These are phyloP conservation scores for Xestobium rufovillosum DNA, from an alignment of 2,888 invertebrate species.

Conservation along the genomic window DNA sequence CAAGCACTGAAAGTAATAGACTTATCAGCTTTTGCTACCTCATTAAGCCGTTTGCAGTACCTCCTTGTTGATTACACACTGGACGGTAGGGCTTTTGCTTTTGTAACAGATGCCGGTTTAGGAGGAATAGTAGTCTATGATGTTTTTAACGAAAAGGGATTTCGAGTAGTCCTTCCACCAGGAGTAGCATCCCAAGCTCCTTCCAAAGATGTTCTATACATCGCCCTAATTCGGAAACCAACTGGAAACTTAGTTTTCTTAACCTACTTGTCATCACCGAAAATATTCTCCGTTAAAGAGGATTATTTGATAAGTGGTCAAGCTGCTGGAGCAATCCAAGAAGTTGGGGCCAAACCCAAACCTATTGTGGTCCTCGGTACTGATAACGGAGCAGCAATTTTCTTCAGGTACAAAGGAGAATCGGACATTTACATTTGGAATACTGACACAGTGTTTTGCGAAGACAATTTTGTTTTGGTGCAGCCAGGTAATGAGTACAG, in stretches of 20 bases:
- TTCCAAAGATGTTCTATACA: constrained; percentile 52
- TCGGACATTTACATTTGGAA: constrained; percentile 60
- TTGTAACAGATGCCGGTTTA: constrained; percentile 46
- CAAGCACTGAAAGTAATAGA: constrained; percentile 53
- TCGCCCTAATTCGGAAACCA: constrained; percentile 47
- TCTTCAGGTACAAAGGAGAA: constrained; percentile 56
- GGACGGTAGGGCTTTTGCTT: constrained; percentile 45
- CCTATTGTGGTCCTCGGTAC: constrained; percentile 53
- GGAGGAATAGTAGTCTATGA: constrained; percentile 48
- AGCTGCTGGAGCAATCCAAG: constrained; percentile 49
- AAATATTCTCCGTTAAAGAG: constrained; percentile 51
- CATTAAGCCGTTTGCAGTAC: constrained; percentile 51
- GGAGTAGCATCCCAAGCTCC: constrained; percentile 39
- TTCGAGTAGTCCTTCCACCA: constrained; percentile 51
- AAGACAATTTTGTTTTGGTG: constrained; percentile 50
- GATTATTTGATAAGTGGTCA: constrained; percentile 48
- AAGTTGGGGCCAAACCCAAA: constrained; percentile 50
- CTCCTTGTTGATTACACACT: constrained; percentile 50
- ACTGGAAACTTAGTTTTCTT: constrained; percentile 47
- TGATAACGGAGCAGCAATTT: constrained; percentile 52
- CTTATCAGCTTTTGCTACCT: constrained; percentile 45
- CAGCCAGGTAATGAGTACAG: constrained; percentile 53
- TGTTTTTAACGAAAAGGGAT: constrained; percentile 44
- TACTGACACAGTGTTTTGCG: constrained; percentile 49
- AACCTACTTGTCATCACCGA: constrained; percentile 50